phyloP scores from a whole-genome alignment of 2,888 invertebrate species.

The Dinocampus coccinellae region DNA sequence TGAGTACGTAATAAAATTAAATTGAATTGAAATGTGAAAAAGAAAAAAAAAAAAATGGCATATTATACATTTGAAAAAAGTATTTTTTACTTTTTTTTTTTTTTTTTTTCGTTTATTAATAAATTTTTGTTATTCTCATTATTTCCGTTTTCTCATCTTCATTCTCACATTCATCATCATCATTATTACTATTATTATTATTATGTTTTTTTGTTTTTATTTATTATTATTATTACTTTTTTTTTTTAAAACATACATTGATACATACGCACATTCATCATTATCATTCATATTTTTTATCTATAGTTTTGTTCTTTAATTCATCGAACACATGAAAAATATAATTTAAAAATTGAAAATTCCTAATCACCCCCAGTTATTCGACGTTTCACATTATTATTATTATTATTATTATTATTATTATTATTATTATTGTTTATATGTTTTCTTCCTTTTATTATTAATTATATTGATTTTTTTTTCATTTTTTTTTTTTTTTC shows the following conservation, averaged over 20 bases:
- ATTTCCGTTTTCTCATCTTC: not conserved
- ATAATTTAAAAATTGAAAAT: conserved; percentile 19
- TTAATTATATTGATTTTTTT: not conserved
- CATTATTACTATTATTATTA: not conserved
- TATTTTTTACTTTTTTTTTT: not conserved
- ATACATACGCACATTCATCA: conserved; percentile 35
- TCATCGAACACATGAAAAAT: conserved; percentile 22
- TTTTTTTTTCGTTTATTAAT: too few relatives aligned
- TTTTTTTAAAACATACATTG: conserved; percentile 28
- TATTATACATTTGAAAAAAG: conserved; percentile 10
- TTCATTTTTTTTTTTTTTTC: conserved; percentile 26
- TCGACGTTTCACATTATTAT: not conserved
- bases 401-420: not conserved
- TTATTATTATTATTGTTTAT: too few relatives aligned
- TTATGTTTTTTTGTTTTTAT: conserved; percentile 13
- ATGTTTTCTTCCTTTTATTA: not conserved
- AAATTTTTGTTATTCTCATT: not conserved
- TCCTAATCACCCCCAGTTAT: conserved; percentile 20
- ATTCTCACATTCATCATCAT: not conserved
- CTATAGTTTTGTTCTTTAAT: not conserved
- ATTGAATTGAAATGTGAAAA: conserved; percentile 5
- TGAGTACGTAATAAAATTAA: not conserved
- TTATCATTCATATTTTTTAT: conserved; percentile 21
- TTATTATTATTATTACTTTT: too few relatives aligned
- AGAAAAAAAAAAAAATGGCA: not conserved